Percentiles rank a stretch among this genome's conserved stretches.
phyloP scores from a whole-genome alignment of 2,797 vertebrate genomes.

The Anolis apletophallus region DNA sequence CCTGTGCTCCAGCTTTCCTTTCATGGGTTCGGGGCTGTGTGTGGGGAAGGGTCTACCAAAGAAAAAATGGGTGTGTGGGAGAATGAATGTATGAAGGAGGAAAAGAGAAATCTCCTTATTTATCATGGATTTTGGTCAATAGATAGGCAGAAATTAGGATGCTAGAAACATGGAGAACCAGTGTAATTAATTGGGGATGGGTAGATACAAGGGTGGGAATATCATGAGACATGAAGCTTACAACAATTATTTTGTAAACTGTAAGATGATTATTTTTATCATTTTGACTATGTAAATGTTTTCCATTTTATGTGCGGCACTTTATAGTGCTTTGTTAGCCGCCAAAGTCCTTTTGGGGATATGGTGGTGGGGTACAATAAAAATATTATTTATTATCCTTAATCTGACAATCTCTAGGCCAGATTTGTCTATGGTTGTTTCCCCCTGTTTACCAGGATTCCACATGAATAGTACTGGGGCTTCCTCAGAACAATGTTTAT shows the following conservation, averaged over 20 bases:
- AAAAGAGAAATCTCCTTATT: not conserved
- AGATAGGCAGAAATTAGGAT: not conserved
- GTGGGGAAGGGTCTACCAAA: not conserved
- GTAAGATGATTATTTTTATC: too few relatives aligned
- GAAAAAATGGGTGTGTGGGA: not conserved
- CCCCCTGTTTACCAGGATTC: slow-evolving; percentile 30
- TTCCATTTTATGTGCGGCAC: too few relatives aligned
- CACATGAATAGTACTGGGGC: slow-evolving; percentile 25
- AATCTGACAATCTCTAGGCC: slow-evolving; percentile 30
- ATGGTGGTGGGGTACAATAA: too few relatives aligned
- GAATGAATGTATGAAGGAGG: not conserved
- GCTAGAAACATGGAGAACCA: not conserved
- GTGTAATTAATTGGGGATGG: not conserved
- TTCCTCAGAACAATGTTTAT: slow-evolving; percentile 14
- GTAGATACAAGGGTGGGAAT: not conserved
- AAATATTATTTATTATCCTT: too few relatives aligned
- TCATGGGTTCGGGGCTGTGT: too few relatives aligned
- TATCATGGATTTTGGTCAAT: not conserved
- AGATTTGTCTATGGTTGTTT: slow-evolving; percentile 16
- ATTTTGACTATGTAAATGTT: too few relatives aligned
- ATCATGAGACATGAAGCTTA: not conserved
- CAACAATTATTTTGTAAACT: too few relatives aligned
- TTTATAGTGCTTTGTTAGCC: too few relatives aligned
- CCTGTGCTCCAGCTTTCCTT: not conserved
- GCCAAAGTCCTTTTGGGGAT: too few relatives aligned